phyloP scores from a whole-genome alignment of 2,113 vertebrate species.

The Osmerus mordax region DNA sequence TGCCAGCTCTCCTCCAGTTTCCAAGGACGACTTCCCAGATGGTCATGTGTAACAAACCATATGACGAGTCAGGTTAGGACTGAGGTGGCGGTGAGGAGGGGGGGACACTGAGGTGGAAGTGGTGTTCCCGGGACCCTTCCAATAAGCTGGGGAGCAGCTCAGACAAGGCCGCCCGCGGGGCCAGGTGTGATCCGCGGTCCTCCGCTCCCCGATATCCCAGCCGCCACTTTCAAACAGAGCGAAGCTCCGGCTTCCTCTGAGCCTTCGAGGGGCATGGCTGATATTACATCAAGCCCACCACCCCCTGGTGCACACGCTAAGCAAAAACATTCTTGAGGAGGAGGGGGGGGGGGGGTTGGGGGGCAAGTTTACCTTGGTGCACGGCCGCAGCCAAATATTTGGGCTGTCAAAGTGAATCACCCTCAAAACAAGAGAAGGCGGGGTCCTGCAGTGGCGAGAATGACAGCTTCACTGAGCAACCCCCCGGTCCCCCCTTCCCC shows the following conservation, averaged over 20 bases:
- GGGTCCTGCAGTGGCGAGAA: constrained; percentile 55
- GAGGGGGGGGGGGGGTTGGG: no score
- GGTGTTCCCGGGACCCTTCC: background rate
- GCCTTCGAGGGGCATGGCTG: constrained; percentile 2
- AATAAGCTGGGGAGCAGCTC: background rate
- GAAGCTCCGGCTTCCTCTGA: constrained; percentile 16
- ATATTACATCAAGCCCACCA: constrained; percentile 1
- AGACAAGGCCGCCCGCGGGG: background rate
- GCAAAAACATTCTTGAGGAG: constrained; percentile 58
- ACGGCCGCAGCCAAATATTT: constrained; percentile 72
- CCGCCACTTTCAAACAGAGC: constrained; percentile 19
- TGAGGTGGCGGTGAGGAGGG: background rate
- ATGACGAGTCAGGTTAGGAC: background rate
- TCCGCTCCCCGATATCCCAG: constrained; percentile 13
- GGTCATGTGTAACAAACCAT: background rate
- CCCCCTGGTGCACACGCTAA: constrained; percentile 15
- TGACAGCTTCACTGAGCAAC: constrained; percentile 42
- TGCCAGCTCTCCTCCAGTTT: no score
- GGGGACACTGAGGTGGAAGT: background rate
- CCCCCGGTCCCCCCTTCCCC: constrained; percentile 16
- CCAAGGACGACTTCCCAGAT: background rate
- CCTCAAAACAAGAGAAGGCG: constrained; percentile 66
- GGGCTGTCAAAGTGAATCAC: constrained; percentile 72
- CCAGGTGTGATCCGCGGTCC: background rate
- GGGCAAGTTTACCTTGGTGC: constrained; percentile 65